Evolutionary conservation across 2,888 invertebrate species (phyloP), one percentile per base, ranked within the genome.

Genomic region (Steromphala cineraria): DNA sequence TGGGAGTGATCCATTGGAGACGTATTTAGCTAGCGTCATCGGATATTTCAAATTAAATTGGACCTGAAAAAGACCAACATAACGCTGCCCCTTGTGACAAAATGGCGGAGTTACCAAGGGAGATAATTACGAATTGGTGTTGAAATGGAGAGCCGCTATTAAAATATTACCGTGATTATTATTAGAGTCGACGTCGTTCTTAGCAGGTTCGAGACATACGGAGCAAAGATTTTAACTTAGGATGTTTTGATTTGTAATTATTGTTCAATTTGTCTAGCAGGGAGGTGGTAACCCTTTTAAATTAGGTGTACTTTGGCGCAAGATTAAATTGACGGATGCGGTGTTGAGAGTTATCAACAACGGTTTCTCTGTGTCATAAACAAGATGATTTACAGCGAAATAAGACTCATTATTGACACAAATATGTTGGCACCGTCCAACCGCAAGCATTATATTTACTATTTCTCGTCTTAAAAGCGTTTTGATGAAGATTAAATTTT

Each of bases 401-500:
- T 71, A 36, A 71, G 36, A 71, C 31, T 36, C 36, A 40, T 71
- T 36, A 71, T 71, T 71, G 36, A 28, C 28, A 36, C 19, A 19
- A 71, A 71, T 36, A 71, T 36, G 71, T 71, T 36, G 71, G 40
- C 71, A 71, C 36, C 7, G 19, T 71, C 36, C 36, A 71, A 71
- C 71, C 71, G 40, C 71, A 71, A 36, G 31, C 19, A 36, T 71
- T 40, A 71, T 19, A 71, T 71, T 71, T 19, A 71, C 71, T 31
- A 36, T 36, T 31, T 28, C 28, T 71, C 71, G 36, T 71, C 71
- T 71, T 36, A 19, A 31, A 71, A 71, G 36, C 36, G 19, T 31
- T 71, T 71, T 71, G 28, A 71, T 71, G 28, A 40, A 71, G 71
- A 71, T 71, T 71, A 71, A 36, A 71, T 31, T 71, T 71, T 71